Conservation (phyloP, 2,797 vertebrate genomes). For the Rhinatrema bivittatum region DNA sequence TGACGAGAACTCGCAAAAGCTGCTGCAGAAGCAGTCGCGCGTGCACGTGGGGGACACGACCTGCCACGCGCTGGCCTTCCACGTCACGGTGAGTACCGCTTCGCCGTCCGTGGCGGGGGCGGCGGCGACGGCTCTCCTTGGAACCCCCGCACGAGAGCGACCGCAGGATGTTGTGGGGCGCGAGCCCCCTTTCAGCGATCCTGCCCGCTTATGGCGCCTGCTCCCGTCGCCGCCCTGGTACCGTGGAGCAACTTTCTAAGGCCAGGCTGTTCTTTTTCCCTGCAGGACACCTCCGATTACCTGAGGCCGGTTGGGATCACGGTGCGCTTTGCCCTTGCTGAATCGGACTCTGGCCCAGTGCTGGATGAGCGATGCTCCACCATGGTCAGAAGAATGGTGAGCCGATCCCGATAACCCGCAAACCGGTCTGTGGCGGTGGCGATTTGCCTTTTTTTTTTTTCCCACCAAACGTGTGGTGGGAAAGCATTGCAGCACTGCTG, state of each 20-base stretch:
- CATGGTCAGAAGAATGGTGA: conserved; percentile 69
- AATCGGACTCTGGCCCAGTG: conserved; percentile 64
- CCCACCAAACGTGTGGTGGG: not conserved
- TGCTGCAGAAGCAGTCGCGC: conserved; percentile 50
- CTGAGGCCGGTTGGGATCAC: conserved; percentile 82
- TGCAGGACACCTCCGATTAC: conserved; percentile 86
- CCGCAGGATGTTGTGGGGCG: no score
- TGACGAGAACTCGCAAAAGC: conserved; percentile 72
- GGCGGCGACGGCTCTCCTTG: not conserved
- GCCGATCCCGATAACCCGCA: conserved; percentile 19
- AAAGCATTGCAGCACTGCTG: not conserved
- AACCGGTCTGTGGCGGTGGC: not conserved
- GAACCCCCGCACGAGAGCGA: not conserved
- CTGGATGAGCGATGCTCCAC: conserved; percentile 75
- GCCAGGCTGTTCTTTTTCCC: not conserved
- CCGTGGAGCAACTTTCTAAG: no score
- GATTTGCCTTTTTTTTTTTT: not conserved
- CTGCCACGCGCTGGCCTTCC: conserved; percentile 75
- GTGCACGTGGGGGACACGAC: conserved; percentile 53
- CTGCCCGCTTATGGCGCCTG: no score
- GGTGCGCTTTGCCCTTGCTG: conserved; percentile 71
- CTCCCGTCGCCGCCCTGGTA: no score
- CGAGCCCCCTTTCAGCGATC: no score
- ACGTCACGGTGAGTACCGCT: conserved; percentile 73
- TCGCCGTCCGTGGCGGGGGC: not conserved